Conservation (phyloP, 2,888 invertebrate genomes). For the Agrypnus murinus region DNA sequence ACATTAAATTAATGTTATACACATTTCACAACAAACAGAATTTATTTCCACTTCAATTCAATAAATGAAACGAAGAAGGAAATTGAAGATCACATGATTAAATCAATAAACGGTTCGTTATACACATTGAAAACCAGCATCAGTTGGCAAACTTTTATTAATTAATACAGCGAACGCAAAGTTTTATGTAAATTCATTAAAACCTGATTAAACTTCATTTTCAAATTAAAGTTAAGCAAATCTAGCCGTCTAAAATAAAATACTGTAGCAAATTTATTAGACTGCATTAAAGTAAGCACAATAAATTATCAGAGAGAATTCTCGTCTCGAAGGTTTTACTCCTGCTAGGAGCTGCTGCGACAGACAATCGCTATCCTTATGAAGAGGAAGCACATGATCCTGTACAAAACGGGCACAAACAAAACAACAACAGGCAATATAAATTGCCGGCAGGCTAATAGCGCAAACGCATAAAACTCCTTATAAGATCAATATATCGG, state of each 20-base stretch:
- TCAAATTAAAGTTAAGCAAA: conserved; percentile 28
- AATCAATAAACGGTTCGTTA: conserved; percentile 4
- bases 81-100: conserved; percentile 10
- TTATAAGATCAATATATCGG: conserved; percentile 61
- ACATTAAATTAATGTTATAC: too few relatives aligned
- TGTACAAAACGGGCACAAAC: conserved; percentile 42
- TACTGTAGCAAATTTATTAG: conserved; percentile 32
- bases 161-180: conserved; percentile 25
- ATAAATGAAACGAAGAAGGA: background rate
- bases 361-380: conserved; percentile 37
- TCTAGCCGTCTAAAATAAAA: conserved; percentile 22
- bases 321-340: conserved; percentile 33
- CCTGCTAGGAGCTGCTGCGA: conserved; percentile 22
- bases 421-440: conserved; percentile 55
- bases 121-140: conserved; percentile 4
- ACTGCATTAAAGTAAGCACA: conserved; percentile 35
- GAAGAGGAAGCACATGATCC: conserved; percentile 42
- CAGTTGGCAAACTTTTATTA: conserved; percentile 19
- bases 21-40: too few relatives aligned
- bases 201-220: conserved; percentile 31
- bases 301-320: conserved; percentile 38
- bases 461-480: conserved; percentile 61
- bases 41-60: too few relatives aligned
- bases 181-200: conserved; percentile 33
- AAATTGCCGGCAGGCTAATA: conserved; percentile 59